Percentiles rank a stretch among this genome's conserved stretches.
Evolutionary conservation across 2,888 invertebrate species (phyloP).

Genomic region (Phasia obesa): DNA sequence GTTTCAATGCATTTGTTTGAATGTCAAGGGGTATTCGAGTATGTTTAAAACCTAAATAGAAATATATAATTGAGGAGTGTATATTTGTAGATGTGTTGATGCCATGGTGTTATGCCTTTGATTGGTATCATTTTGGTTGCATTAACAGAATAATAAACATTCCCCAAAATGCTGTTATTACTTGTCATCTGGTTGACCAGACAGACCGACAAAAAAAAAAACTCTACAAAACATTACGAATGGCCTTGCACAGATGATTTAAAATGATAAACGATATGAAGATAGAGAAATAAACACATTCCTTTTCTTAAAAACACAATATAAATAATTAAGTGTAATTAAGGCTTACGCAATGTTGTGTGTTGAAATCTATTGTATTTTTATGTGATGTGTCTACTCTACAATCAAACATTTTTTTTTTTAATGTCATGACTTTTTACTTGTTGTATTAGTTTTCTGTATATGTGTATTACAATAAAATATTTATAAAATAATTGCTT

Average conservation of each 20-base stretch:
- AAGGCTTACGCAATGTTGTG: constrained; percentile 24
- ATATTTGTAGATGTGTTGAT: constrained; percentile 27
- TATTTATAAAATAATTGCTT: no score
- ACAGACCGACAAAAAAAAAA: constrained; percentile 6
- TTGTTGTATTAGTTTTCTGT: no score
- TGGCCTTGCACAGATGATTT: constrained; percentile 3
- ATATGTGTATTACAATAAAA: no score
- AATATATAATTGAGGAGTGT: constrained; percentile 17
- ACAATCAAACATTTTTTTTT: neutral
- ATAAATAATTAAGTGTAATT: constrained; percentile 58
- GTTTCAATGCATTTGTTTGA: neutral
- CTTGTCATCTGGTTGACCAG: constrained; percentile 63
- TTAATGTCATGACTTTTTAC: neutral
- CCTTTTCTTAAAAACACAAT: constrained; percentile 26
- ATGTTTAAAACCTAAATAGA: constrained; percentile 6
- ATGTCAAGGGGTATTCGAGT: neutral
- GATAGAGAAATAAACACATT: neutral
- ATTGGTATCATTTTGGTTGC: constrained; percentile 67
- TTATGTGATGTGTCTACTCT: neutral
- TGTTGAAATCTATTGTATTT: neutral
- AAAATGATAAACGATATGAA: neutral
- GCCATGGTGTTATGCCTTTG: constrained; percentile 53
- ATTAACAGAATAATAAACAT: constrained; percentile 66
- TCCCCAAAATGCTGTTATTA: constrained; percentile 66
- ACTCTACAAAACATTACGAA: constrained; percentile 3